Evolutionary conservation across 2,113 vertebrate species (phyloP), one percentile per base, ranked within the genome.

Genomic region (Callithrix jacchus): DNA sequence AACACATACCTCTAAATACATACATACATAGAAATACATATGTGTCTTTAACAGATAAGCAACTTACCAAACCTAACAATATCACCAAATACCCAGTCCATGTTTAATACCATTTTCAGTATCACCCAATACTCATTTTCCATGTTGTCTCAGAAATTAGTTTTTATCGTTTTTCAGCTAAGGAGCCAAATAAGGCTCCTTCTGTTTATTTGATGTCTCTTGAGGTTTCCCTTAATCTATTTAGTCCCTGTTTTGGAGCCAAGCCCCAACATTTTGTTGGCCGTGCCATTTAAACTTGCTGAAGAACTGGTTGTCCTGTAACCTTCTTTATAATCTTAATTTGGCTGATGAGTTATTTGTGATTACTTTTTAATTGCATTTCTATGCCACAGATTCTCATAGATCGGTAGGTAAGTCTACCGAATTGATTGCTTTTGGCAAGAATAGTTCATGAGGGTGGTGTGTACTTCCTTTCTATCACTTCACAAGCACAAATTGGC

Each of bases 151-250:
- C 42, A 94, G 79, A 91, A 79, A 35, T 94, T 42, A 23, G 37
- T 61, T 92, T 82, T 77, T 86, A 64, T 5, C 37, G 56, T 52
- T 87, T 13, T 88, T 92, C 70, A 94, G 74, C 68, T 89, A 92
- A 93, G 56, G 66, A 70, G 45, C 40, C 58, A 42, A 76, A 45
- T 77, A 71, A 71, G 17, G 10, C 64, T 80, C 11, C n/a, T 56
- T 87, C 9, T 20, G 56, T 79, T 79, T 95, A 37, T 40, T 91
- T 93, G 64, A 12, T 37, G 30, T 90, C 13, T 74, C 47, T 47
- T 47, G 40, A 82, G 79, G 27, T 94, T 37, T 70, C 76, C 49
- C 61, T 68, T 56, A 49, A 56, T 35, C 4, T 4, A 71, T 20
- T 47, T 30, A 91, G 37, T 49, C 37, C 42, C 2, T 73, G 7